A percentile compares a stretch with the other conserved stretches of the same genome.
Conservation (phyloP, 2,797 vertebrate species). For the Trachops cirrhosus region DNA sequence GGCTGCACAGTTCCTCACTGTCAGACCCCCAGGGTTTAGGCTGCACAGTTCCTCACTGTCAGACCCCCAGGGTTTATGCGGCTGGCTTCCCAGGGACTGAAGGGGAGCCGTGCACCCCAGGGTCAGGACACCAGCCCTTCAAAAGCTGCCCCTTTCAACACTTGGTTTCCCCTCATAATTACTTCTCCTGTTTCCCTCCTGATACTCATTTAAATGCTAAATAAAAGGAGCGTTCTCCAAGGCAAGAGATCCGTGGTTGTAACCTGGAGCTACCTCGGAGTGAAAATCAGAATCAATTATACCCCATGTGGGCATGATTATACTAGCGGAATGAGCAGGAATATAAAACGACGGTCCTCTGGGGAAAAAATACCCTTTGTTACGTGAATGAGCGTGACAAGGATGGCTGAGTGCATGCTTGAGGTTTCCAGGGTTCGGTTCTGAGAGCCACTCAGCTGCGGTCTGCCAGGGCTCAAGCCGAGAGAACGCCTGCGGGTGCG, state of each 20-base stretch:
- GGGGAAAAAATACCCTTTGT: background rate
- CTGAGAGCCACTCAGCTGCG: background rate
- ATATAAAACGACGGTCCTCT: background rate
- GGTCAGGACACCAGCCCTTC: background rate
- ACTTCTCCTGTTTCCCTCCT: background rate
- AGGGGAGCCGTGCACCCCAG: rapidly evolving
- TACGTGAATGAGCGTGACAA: background rate
- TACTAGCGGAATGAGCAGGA: constrained; percentile 4
- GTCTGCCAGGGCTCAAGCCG: no score
- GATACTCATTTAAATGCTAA: constrained; percentile 50
- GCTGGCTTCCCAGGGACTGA: background rate
- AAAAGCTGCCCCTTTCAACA: background rate
- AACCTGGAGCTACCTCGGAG: constrained; percentile 49
- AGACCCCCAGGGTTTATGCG: background rate
- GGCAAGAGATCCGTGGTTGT: background rate
- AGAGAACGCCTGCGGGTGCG: rapidly evolving
- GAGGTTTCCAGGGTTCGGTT: background rate
- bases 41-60: rapidly evolving
- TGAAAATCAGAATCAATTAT: constrained; percentile 64
- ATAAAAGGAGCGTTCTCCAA: constrained; percentile 30
- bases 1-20: rapidly evolving
- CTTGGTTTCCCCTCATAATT: constrained; percentile 10
- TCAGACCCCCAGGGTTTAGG: background rate
- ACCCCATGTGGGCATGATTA: constrained; percentile 5
- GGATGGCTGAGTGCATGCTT: background rate